Evolutionary conservation across 2,888 invertebrate genomes (phyloP).

Genomic region (Drosophila borealis): DNA sequence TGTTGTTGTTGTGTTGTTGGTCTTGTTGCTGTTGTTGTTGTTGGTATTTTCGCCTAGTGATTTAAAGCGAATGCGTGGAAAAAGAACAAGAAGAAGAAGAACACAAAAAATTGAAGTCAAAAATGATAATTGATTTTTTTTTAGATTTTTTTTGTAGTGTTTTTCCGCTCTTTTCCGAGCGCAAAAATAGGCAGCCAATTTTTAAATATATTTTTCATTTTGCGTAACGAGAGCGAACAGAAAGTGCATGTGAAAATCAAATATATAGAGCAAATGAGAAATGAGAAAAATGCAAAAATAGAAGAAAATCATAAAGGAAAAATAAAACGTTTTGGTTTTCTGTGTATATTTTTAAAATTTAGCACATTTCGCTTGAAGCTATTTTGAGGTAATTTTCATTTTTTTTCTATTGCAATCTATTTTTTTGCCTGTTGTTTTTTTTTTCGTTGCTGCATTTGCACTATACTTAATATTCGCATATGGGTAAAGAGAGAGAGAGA

Average conservation of each 20-base stretch:
- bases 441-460: conserved; percentile 74
- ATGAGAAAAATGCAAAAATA: conserved; percentile 46
- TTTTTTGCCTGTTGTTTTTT: conserved; percentile 37
- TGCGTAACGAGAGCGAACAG: conserved; percentile 46
- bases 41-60: conserved; percentile 76
- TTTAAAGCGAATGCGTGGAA: conserved; percentile 78
- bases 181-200: conserved; percentile 69
- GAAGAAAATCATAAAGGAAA: conserved; percentile 36
- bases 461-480: conserved; percentile 37
- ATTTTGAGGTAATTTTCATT: conserved; percentile 43
- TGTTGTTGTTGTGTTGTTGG: conserved; percentile 62
- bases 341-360: conserved; percentile 78
- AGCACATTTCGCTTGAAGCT: conserved; percentile 67
- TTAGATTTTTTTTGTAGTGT: conserved; percentile 16
- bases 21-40: conserved; percentile 60
- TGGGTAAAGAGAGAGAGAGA: background rate
- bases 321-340: conserved; percentile 34
- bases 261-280: conserved; percentile 51
- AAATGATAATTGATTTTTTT: conserved; percentile 67
- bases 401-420: conserved; percentile 4
- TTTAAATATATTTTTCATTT: conserved; percentile 22
- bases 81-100: conserved; percentile 75
- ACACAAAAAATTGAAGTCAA: conserved; percentile 78
- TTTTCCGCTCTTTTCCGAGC: conserved; percentile 23
- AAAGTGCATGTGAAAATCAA: conserved; percentile 59